Percentiles rank a stretch among this genome's conserved stretches.
Conservation (phyloP, 1,140 invertebrate genomes). For the Pogonomyrmex californicus region DNA sequence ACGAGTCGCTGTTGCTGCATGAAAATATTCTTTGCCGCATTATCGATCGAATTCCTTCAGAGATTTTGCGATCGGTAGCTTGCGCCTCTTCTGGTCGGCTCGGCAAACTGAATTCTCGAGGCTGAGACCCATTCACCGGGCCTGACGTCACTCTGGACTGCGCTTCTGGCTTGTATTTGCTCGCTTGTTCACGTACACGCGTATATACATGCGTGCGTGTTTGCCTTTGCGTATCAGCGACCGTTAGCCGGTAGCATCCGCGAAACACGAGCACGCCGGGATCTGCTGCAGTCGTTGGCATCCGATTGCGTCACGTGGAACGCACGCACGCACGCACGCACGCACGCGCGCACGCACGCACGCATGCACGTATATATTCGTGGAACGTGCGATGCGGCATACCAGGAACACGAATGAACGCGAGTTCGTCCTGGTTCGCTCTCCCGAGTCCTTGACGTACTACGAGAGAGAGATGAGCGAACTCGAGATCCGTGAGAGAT, state of each 20-base stretch:
- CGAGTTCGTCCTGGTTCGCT: conserved; percentile 44
- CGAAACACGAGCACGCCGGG: conserved; percentile 60
- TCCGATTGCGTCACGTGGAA: conserved; percentile 73
- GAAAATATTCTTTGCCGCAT: neutral
- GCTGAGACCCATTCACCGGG: conserved; percentile 62
- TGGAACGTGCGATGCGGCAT: neutral
- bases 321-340: conserved; percentile 34
- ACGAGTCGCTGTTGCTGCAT: neutral
- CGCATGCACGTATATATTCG: conserved; percentile 2
- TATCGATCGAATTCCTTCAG: conserved; percentile 28
- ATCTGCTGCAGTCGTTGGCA: conserved; percentile 66
- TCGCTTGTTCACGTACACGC: neutral
- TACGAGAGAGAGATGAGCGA: conserved; percentile 71
- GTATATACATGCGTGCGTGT: neutral
- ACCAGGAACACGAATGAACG: conserved; percentile 24
- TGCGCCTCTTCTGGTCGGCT: conserved; percentile 59
- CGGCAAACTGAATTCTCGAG: conserved; percentile 20
- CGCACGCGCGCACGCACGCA: conserved; percentile 9
- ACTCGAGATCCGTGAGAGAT: conserved; percentile 76
- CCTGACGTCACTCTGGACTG: conserved; percentile 65
- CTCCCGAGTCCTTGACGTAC: conserved; percentile 71
- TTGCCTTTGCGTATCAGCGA: conserved; percentile 42
- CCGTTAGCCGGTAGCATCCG: conserved; percentile 74
- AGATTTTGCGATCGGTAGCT: conserved; percentile 40
- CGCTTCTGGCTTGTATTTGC: neutral